These are phyloP conservation scores for Scaptomyza reducta DNA, from an alignment of 2,888 invertebrate genomes.

Conservation along the genomic window DNA sequence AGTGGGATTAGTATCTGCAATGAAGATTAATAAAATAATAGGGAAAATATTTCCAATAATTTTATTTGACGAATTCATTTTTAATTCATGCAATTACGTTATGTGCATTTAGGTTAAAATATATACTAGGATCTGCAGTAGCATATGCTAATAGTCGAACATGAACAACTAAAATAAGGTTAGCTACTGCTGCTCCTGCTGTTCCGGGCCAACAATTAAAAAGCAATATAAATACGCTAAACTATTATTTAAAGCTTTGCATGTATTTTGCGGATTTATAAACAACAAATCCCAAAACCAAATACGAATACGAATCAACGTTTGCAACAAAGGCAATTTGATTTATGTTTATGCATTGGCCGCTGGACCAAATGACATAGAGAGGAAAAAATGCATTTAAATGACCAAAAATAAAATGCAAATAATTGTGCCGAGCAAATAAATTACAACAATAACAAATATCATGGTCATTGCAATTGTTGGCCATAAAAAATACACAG, in stretches of 20 bases:
- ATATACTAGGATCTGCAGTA: background rate
- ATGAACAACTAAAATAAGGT: slow-evolving; percentile 11
- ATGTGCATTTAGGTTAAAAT: slow-evolving; percentile 2
- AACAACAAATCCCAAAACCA: slow-evolving; percentile 59
- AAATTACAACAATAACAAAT: slow-evolving; percentile 57
- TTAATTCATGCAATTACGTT: slow-evolving; percentile 25
- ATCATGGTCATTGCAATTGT: slow-evolving; percentile 12
- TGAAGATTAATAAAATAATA: slow-evolving; percentile 19
- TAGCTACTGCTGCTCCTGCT: slow-evolving; percentile 9
- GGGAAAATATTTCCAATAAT: background rate
- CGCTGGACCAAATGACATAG: slow-evolving; percentile 1
- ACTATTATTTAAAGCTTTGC: slow-evolving; percentile 66
- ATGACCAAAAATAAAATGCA: slow-evolving; percentile 64
- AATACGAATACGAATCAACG: slow-evolving; percentile 72
- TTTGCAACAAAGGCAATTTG: slow-evolving; percentile 64
- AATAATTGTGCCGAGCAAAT: slow-evolving; percentile 69
- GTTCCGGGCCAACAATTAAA: slow-evolving; percentile 59
- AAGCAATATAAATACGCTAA: slow-evolving; percentile 66
- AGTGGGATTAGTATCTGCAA: too few species aligned
- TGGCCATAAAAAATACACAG: slow-evolving; percentile 36
- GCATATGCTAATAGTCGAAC: slow-evolving; percentile 46
- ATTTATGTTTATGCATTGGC: slow-evolving; percentile 71
- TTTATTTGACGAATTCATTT: slow-evolving; percentile 4
- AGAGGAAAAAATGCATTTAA: slow-evolving; percentile 26
- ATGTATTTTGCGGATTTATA: slow-evolving; percentile 69